Base-by-base conservation (phyloP, 2,797 vertebrate species). In the Brachyalestes nurse region DNA sequence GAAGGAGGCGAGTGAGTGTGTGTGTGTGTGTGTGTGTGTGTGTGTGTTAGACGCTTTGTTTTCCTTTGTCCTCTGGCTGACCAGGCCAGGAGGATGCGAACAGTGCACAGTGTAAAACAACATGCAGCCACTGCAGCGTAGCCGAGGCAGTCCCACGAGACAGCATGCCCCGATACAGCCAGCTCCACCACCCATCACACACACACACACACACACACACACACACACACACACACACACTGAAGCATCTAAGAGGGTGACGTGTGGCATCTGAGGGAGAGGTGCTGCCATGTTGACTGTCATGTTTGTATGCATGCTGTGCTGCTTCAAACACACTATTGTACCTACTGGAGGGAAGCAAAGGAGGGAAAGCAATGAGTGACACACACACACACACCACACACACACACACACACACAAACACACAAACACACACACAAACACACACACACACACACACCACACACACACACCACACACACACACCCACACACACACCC, bases 241-340 rank as follows among this genome's bases (percentile, higher is more conserved):
- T 45, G 49, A 70, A 23, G 67, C 51, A 51, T 34, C 67, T 60
- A 91, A 91, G 92, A 91, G 91, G 92, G 90, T 92, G 92, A 93
- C 87, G 89, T 88, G 92, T 91, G 90, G 91, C 90, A 89, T 88
- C 84, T 89, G 91, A 93, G 92, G 90, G 90, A 90, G 90, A 91
- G 90, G 90, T 91, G 90, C 90, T 93, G 92, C 92, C 92, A 91
- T 94, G 92, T 93, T 93, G 91, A 91, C 92, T 93, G 93, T 93
- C 92, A 92, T 93, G 93, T 94, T 93, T 89, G 90, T 84, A 92
- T 92, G 93, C 92, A 93, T 90, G 90, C 92, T 91, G 85, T 87
- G 88, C 92, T 90, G 92, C 92, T 94, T 94, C 92, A 94, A 94
- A 93, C 91, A 90, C 91, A 93, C 93, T 91, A 93, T 91, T 92